Base-by-base conservation (phyloP, 37 sponge, comb jelly and placozoan species). In the Chondrosia reniformis region DNA sequence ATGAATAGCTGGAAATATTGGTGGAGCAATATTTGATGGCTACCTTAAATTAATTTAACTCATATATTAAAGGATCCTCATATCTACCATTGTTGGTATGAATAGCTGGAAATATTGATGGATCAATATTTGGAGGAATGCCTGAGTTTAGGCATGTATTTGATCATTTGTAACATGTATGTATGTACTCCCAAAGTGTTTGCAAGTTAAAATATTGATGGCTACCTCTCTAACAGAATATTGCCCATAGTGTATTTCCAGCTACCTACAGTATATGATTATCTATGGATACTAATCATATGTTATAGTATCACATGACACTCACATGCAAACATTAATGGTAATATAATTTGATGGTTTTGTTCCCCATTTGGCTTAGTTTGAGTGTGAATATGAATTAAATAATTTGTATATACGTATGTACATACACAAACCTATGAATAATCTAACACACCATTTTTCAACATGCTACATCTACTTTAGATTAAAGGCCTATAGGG, bases 51-150 rank as follows among this genome's bases (percentile, higher is more conserved):
- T 84, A 69, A 39, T 38, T 66, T 8, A 37, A 40, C 36, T 36
- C 15, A 40, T 66, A 40, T 66, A 31, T 66, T 36, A 21, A 30
- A 37, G 67, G 15, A 30, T 66, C 39, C 36, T 21, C 36, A 40
- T 66, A 40, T 66, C 15, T 17, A 31, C 36, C 19, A 37, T 36
- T 36, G 39, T 36, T 10, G 32, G 67, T 31, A 19, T 66, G 67
- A 19, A 49, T 49, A 15, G 15, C 12, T 49, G 54, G 12, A 49
- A 12, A 49, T 49, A 49, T 17, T 19, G 15, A 15, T 49, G 54
- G 12, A 15, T 12, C 74, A 84, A 89, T 38, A 84, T 81, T 17
- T 84, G 81, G 24, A 89, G 81, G 76, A 81, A 89, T 27, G 77
- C 28, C 31, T 34, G 42, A 67, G 89, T 81, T 84, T 19, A 49